Evolutionary conservation across 2,888 invertebrate genomes (phyloP).

Genomic region (Sclerodermus sp.): DNA sequence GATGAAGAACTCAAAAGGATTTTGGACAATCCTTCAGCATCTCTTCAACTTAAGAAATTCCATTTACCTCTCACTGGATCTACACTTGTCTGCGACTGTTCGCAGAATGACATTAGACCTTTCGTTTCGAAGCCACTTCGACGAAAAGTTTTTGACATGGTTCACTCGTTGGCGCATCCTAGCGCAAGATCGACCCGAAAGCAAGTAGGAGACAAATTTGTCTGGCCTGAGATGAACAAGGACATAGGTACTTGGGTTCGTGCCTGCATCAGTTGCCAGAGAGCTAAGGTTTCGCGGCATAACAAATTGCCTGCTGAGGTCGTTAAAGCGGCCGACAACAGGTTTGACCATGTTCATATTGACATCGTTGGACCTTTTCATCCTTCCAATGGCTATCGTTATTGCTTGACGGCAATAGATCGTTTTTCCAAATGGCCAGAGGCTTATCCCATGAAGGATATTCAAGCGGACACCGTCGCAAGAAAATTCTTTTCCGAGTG

Average conservation of each 20-base stretch:
- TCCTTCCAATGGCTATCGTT: neutral
- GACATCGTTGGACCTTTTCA: neutral
- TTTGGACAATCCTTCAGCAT: neutral
- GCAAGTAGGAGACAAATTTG: constrained; percentile 8
- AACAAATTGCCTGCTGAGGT: no score
- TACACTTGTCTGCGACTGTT: constrained; percentile 18
- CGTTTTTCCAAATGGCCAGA: no score
- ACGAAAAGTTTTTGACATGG: constrained; percentile 16
- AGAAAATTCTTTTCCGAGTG: constrained; percentile 17
- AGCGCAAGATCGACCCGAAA: constrained; percentile 21
- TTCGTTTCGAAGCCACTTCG: constrained; percentile 24
- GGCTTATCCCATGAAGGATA: no score
- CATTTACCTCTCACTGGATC: constrained; percentile 5
- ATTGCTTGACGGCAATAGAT: no score
- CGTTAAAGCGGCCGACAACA: neutral
- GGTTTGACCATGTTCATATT: neutral
- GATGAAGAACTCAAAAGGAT: constrained; percentile 1
- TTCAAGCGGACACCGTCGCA: neutral
- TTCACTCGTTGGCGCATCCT: constrained; percentile 24
- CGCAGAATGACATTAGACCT: constrained; percentile 18
- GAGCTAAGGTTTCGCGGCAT: neutral
- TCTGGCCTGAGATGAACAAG: constrained; percentile 18
- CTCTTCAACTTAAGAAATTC: no score
- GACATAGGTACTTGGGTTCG: neutral
- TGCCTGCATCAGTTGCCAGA: neutral